phyloP scores from a whole-genome alignment of 2,888 invertebrate genomes.

The Synergus umbraculus region DNA sequence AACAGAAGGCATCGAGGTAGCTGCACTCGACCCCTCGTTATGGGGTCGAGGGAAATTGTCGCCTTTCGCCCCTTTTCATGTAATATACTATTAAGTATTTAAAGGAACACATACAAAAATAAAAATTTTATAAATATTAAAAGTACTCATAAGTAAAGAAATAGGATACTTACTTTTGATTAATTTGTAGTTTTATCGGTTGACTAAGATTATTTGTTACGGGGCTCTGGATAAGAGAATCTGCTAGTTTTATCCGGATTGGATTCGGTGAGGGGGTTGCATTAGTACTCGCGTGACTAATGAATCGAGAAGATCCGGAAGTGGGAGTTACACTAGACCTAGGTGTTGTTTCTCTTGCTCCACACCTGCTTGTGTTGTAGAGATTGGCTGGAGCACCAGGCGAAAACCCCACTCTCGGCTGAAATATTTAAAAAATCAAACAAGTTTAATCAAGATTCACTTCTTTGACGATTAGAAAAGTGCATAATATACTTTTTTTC shows the following conservation, averaged over 20 bases:
- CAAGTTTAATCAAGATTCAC: not conserved
- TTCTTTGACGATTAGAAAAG: not conserved
- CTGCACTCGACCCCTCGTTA: no score
- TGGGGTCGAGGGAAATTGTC: no score
- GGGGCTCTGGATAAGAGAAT: constrained; percentile 67
- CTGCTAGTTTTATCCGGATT: constrained; percentile 69
- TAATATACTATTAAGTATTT: not conserved
- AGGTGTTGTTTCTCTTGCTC: constrained; percentile 64
- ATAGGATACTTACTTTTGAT: constrained; percentile 64
- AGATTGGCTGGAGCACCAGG: constrained; percentile 73
- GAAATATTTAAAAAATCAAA: constrained; percentile 13
- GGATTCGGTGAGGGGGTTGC: constrained; percentile 64
- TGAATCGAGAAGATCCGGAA: constrained; percentile 68
- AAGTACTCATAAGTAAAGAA: not conserved
- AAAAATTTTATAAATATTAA: not conserved
- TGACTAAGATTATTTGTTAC: constrained; percentile 63
- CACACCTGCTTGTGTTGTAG: constrained; percentile 69
- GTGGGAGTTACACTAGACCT: constrained; percentile 69
- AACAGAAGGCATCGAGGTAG: no score
- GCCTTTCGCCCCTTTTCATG: no score
- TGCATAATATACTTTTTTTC: not conserved
- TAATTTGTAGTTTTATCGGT: constrained; percentile 69
- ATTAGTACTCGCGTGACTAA: constrained; percentile 66
- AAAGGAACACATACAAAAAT: not conserved
- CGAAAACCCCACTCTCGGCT: constrained; percentile 70